Conservation (phyloP, 2,797 vertebrate genomes). For the Brotogeris chrysoptera region DNA sequence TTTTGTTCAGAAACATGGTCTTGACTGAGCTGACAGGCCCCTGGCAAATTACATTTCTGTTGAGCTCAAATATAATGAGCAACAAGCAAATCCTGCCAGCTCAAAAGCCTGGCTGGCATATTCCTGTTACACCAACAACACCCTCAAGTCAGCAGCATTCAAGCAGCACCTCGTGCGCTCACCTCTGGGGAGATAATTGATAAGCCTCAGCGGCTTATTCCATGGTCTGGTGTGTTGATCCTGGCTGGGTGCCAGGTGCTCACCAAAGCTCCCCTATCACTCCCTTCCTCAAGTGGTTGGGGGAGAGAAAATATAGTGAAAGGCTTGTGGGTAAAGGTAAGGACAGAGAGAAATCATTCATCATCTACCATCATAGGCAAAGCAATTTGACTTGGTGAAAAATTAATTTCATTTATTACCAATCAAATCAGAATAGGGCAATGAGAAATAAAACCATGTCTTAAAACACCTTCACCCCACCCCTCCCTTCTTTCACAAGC, state of each 20-base stretch:
- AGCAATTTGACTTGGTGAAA: background rate
- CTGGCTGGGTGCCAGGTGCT: background rate
- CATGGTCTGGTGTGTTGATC: background rate
- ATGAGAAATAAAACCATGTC: background rate
- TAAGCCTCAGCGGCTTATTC: background rate
- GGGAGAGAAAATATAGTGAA: background rate
- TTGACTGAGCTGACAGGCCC: constrained; percentile 3
- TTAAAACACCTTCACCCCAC: background rate
- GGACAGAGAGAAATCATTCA: background rate
- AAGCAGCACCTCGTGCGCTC: background rate
- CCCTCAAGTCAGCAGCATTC: background rate
- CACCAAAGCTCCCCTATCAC: background rate
- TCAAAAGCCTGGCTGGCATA: background rate
- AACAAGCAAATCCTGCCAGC: background rate
- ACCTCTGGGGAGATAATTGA: background rate
- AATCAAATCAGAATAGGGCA: background rate
- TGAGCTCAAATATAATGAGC: background rate
- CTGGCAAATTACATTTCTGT: constrained; percentile 22
- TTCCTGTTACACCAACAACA: background rate
- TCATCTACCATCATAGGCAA: background rate
- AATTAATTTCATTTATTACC: background rate
- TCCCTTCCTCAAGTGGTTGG: background rate
- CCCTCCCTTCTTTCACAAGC: background rate
- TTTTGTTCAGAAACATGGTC: constrained; percentile 1
- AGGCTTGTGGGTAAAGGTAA: background rate